These are phyloP conservation scores for Diabrotica undecimpunctata DNA, from an alignment of 1,140 invertebrate species.

Conservation along the genomic window DNA sequence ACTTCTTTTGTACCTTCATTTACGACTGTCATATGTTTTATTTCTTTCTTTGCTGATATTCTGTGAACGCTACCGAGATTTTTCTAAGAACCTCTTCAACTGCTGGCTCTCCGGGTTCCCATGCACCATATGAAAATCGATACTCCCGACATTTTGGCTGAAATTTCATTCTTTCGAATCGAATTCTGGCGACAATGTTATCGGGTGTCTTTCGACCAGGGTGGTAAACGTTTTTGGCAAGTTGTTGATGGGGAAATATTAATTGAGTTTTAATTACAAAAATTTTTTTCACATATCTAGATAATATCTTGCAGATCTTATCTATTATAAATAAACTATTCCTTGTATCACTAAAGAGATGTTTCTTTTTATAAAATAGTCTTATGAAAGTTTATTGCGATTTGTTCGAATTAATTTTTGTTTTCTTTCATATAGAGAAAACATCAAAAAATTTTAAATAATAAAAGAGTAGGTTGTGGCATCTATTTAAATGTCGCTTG, in stretches of 20 bases:
- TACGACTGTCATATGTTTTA: constrained; percentile 1
- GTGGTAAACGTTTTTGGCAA: not conserved
- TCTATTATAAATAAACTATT: too few species aligned
- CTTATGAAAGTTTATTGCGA: too few species aligned
- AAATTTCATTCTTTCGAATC: not conserved
- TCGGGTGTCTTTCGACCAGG: not conserved
- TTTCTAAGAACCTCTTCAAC: not conserved
- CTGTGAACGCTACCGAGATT: constrained; percentile 1
- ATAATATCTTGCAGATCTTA: too few species aligned
- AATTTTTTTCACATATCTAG: too few species aligned
- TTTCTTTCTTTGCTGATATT: constrained; percentile 1
- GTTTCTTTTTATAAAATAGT: too few species aligned
- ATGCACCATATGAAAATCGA: not conserved
- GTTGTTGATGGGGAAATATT: not conserved
- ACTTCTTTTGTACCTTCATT: constrained; percentile 1
- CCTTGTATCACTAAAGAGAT: too few species aligned
- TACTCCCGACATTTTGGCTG: not conserved
- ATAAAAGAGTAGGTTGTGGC: too few species aligned
- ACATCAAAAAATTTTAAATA: too few species aligned
- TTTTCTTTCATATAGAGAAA: too few species aligned
- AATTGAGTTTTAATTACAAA: not conserved
- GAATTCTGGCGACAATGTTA: not conserved
- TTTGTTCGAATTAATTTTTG: too few species aligned
- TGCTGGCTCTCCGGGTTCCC: not conserved
- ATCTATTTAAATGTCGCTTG: too few species aligned